A percentile compares a stretch with the other conserved stretches of the same genome.
Evolutionary conservation across 2,797 vertebrate genomes (phyloP).

Genomic region (Eleutherodactylus coqui): DNA sequence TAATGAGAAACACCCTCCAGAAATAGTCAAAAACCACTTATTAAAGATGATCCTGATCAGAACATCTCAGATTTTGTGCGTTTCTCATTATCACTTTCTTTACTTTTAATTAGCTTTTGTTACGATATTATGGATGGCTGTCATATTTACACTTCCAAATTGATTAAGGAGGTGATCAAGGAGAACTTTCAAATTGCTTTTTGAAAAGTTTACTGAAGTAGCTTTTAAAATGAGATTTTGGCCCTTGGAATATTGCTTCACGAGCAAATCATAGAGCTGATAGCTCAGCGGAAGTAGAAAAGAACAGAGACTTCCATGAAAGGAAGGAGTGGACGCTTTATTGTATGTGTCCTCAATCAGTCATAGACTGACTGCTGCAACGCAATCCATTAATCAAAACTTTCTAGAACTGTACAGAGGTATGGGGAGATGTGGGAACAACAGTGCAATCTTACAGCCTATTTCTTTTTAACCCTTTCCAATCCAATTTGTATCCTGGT

Average conservation of each 20-base stretch:
- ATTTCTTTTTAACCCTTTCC: too few relatives aligned
- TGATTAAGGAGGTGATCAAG: conserved; percentile 42
- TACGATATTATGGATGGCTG: conserved; percentile 18
- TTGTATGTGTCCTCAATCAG: not conserved
- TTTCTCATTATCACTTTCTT: conserved; percentile 43
- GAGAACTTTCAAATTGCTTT: conserved; percentile 29
- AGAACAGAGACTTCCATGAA: conserved; percentile 2
- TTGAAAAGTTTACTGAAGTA: conserved; percentile 32
- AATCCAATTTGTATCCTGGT: too few relatives aligned
- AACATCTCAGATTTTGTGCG: not conserved
- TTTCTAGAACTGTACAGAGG: not conserved
- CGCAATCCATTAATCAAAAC: not conserved
- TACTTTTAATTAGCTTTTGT: conserved; percentile 56
- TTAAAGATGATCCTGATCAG: not conserved
- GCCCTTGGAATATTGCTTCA: conserved; percentile 29
- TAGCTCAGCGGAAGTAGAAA: conserved; percentile 17
- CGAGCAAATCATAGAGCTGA: conserved; percentile 15
- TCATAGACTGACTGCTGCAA: not conserved
- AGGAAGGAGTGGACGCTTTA: too few relatives aligned
- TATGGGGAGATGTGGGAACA: not conserved
- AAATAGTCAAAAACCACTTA: not conserved
- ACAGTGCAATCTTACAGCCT: too few relatives aligned
- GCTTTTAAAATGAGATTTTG: conserved; percentile 42
- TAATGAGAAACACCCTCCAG: not conserved
- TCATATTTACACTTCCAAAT: conserved; percentile 51